These are phyloP conservation scores for Apodemia duryi DNA, from an alignment of 2,888 invertebrate species.

Conservation along the genomic window DNA sequence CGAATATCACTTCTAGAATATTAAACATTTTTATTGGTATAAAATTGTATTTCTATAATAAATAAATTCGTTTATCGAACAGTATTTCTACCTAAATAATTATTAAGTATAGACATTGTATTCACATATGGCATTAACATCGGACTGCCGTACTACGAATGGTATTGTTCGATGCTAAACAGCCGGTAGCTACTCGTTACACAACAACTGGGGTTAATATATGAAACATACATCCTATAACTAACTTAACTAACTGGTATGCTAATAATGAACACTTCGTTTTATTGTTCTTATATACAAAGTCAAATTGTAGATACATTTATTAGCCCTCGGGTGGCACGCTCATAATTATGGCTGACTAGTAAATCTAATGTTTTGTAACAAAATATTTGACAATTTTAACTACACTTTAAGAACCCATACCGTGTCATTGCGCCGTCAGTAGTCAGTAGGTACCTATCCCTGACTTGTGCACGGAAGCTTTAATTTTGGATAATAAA, in stretches of 20 bases:
- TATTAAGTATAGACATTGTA: not conserved
- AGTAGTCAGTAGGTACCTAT: too few species aligned
- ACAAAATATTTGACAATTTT: too few species aligned
- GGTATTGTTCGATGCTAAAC: not conserved
- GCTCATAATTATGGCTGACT: too few species aligned
- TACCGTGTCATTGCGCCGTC: too few species aligned
- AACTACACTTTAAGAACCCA: too few species aligned
- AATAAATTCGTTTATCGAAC: conserved; percentile 15
- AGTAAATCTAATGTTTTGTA: too few species aligned
- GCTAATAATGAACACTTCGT: conserved; percentile 50
- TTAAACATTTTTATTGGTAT: not conserved
- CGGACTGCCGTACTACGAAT: not conserved
- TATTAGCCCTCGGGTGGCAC: too few species aligned
- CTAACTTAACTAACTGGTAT: conserved; percentile 31
- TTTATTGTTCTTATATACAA: conserved; percentile 46
- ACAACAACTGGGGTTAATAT: conserved; percentile 7
- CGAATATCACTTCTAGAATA: not conserved
- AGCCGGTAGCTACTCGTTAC: not conserved
- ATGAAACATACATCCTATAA: not conserved
- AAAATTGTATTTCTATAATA: not conserved
- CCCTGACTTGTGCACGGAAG: too few species aligned
- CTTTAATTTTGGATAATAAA: too few species aligned
- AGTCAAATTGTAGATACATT: conserved; percentile 27
- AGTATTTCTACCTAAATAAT: not conserved
- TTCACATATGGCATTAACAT: not conserved